Evolutionary conservation across 2,113 vertebrate species (phyloP).

Genomic region (Phaethon lepturus): DNA sequence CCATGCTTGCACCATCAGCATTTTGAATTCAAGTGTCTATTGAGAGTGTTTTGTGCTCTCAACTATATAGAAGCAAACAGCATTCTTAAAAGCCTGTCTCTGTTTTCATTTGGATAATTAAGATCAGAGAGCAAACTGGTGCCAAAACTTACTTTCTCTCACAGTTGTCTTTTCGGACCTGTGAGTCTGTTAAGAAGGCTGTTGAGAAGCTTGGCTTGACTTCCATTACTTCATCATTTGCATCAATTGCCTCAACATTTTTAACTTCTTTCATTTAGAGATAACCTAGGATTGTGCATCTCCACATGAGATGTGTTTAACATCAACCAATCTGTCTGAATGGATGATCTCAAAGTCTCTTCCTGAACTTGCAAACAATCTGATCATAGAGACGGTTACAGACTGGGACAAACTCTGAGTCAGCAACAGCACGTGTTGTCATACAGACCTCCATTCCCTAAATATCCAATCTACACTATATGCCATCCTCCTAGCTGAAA

Average conservation of each 20-base stretch:
- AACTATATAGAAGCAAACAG: not conserved
- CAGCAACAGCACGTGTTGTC: not conserved
- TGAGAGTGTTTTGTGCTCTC: not conserved
- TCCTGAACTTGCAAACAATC: not conserved
- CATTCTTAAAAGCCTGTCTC: not conserved
- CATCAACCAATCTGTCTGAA: not conserved
- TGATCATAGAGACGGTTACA: not conserved
- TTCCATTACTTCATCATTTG: not conserved
- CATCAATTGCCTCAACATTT: not conserved
- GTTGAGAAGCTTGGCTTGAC: not conserved
- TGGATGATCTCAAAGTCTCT: not conserved
- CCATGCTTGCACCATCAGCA: not conserved
- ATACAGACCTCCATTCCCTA: not conserved
- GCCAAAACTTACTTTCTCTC: not conserved
- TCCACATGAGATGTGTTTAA: not conserved
- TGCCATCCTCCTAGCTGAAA: not conserved
- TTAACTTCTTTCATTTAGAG: not conserved
- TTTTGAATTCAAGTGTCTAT: not conserved
- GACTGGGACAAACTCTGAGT: not conserved
- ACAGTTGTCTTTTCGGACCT: not conserved
- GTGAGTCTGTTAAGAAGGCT: not conserved
- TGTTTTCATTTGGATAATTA: not conserved
- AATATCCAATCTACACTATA: not conserved
- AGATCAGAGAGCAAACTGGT: not conserved
- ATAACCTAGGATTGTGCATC: accelerated